These are phyloP conservation scores for Meloidogyne floridensis DNA, from an alignment of 1,140 invertebrate genomes.

Conservation along the genomic window DNA sequence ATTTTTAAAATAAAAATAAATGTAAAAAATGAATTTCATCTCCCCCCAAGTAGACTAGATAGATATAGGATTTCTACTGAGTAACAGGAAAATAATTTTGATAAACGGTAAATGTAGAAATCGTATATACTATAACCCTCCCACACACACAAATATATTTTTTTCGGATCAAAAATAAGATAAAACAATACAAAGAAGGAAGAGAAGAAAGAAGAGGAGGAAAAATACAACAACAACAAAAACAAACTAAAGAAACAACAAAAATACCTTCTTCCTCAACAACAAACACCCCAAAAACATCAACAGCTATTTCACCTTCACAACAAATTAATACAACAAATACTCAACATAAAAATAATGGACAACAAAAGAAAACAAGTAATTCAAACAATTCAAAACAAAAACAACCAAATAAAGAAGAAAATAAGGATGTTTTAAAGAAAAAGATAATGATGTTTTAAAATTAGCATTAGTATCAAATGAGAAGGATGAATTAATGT, in stretches of 20 bases:
- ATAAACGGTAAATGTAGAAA: too few relatives aligned
- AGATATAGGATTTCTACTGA: too few relatives aligned
- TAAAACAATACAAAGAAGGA: background rate
- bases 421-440: background rate
- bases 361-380: slow-evolving; percentile 3
- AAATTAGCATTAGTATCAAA: slow-evolving; percentile 5
- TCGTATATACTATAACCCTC: too few relatives aligned
- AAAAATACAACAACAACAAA: background rate
- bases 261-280: background rate
- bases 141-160: too few relatives aligned
- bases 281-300: background rate
- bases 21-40: too few relatives aligned
- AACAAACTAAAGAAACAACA: slow-evolving; percentile 1
- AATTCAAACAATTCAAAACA: background rate
- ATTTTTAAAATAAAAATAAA: too few relatives aligned
- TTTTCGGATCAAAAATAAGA: too few relatives aligned
- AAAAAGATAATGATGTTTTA: background rate
- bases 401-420: background rate
- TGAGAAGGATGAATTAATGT: slow-evolving; percentile 9
- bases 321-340: too few relatives aligned
- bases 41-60: too few relatives aligned
- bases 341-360: background rate
- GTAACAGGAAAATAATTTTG: too few relatives aligned
- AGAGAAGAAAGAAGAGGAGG: background rate
- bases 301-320: too few relatives aligned